Evolutionary conservation across 2,888 invertebrate genomes (phyloP), one percentile per base, ranked within the genome.

Genomic region (Torymus aiolomorphi): DNA sequence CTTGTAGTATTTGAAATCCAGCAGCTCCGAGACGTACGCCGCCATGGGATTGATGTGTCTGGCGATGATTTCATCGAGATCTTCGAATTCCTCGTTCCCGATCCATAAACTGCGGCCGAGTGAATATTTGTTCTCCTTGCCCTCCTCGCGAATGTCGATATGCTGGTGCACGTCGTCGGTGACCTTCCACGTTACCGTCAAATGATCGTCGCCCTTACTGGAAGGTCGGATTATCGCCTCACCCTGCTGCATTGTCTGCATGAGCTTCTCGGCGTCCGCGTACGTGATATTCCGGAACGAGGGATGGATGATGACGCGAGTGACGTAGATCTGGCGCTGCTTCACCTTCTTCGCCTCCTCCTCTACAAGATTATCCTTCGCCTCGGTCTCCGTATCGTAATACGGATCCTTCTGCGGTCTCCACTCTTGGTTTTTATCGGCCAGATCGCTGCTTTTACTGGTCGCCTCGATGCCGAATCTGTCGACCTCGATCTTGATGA

Each of bases 141-240:
- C 97, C 88, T 98, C 96, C 90, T 99, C 99, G 67, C 95, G 93
- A 0, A 99, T 95, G 89, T 98, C 98, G 80, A 99, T 97, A 88
- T 99, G 99, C 89, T 98, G 98, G 88, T 96, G 96, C 84, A 99
- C 96, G 31, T 95, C 95, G 69, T 98, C 97, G 0, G 96, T 94
- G 1, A 99, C 98, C 91, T 99, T 99, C 99, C 99, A 99, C 0
- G 99, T 99, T 1, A 98, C 97, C 0, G 99, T 99, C 82, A 99
- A 91, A 91, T 98, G 98, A 90, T 99, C 97, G 0, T 95, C 94
- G 61, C 98, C 98, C 92, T 99, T 98, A 89, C 98, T 98, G 72
- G 98, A 98, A 0, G 99, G 99, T 80, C 99, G 92, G 18, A 99
- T 94, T 42, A 99, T 96, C 14, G 97, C 97, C 88, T 99, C 99